Percentiles rank a stretch among this genome's conserved stretches.
These are phyloP conservation scores for Whitmania pigra DNA, from an alignment of 1,140 invertebrate species.

Conservation along the genomic window DNA sequence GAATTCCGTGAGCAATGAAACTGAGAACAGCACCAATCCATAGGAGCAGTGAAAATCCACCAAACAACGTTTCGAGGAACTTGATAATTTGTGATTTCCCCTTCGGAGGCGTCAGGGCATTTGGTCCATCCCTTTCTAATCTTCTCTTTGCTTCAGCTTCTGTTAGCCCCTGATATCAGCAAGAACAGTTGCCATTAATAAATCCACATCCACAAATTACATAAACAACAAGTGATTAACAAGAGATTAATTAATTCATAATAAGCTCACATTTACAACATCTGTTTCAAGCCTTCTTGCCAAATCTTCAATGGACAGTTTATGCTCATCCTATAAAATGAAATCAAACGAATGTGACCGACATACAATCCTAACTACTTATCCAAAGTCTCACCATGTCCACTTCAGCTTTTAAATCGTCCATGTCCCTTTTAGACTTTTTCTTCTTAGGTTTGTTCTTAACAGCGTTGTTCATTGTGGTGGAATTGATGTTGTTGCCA, in stretches of 20 bases:
- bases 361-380: neutral
- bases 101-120: conserved; percentile 79
- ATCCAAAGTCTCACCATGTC: conserved; percentile 6
- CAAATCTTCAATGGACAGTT: conserved; percentile 86
- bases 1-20: conserved; percentile 82
- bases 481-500: conserved; percentile 5
- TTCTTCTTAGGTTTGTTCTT: neutral
- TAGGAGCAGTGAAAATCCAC: conserved; percentile 83
- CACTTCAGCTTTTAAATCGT: conserved; percentile 10
- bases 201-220: neutral
- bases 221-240: neutral
- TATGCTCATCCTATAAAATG: conserved; percentile 68
- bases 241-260: too few species aligned
- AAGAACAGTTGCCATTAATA: neutral
- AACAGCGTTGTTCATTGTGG: neutral
- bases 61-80: conserved; percentile 93
- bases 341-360: neutral
- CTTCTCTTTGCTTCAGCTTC: conserved; percentile 82
- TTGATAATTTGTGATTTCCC: conserved; percentile 94
- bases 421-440: conserved; percentile 5
- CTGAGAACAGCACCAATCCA: conserved; percentile 93
- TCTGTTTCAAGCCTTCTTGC: conserved; percentile 88
- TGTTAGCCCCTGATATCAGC: conserved; percentile 63
- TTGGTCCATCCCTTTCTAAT: conserved; percentile 81
- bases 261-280: conserved; percentile 62